Base-by-base conservation (phyloP, 1,140 invertebrate species). In the Colletes latitarsis region DNA sequence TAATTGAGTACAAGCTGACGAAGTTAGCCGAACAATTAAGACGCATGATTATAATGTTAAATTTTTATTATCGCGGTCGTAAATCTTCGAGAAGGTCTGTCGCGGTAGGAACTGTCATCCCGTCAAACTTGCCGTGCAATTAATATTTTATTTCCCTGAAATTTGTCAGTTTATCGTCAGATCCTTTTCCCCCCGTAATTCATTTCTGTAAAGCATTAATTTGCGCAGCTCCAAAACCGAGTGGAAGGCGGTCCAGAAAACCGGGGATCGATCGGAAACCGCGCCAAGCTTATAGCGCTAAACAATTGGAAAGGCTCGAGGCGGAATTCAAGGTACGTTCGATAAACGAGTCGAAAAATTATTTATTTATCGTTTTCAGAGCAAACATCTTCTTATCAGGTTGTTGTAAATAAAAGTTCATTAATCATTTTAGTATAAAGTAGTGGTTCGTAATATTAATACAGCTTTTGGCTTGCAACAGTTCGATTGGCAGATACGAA, bases 241-340 rank as follows among this genome's bases (percentile, higher is more conserved):
- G 94, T 43, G 96, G 95, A 62, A 95, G 98, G 86, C 92, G 97
- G 88, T 96, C 96, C 0, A 93, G 98, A 68, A 97, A 98, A 92
- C 96, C 97, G 0, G 97, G 97, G 2, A 95, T 98, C 5, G 98
- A 99, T 89, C 94, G 98, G 43, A 99, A 99, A 93, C 98, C 98
- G 0, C 94, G 98, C 6, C 98, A 99, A 93, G 98, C 98, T 0
- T 99, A 99, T 94, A 98, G 97, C 88, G 97, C 97, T 0, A 98
- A 98, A 91, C 98, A 99, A 90, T 91, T 99, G 17, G 98, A 99
- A 90, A 94, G 96, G 82, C 94, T 99, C 3, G 98, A 99, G 93
- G 95, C 96, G 2, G 98, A 99, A 94, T 99, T 99, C 90, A 98
- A 98, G 94, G 96, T 73, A 72, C 4, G 8, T 69, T 19, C 0